These are phyloP conservation scores for Harpagifer antarcticus DNA, from an alignment of 2,797 vertebrate genomes.

Conservation along the genomic window DNA sequence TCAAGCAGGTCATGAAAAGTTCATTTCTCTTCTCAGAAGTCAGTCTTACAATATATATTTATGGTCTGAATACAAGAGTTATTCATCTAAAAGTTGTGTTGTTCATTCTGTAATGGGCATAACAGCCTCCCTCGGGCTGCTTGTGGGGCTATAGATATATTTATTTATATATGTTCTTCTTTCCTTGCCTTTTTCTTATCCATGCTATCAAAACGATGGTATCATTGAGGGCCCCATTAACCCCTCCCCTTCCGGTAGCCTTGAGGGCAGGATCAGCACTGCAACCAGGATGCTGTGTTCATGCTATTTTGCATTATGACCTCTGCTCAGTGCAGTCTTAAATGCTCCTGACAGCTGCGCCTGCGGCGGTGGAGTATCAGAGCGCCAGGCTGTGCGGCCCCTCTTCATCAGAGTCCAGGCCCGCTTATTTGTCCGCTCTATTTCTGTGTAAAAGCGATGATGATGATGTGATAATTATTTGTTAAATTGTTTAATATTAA, in stretches of 20 bases:
- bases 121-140: not conserved
- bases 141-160: not conserved
- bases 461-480: not conserved
- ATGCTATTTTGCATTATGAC: conserved; percentile 39
- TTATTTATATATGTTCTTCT: not conserved
- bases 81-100: not conserved
- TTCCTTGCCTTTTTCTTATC: too few species aligned
- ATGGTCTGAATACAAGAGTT: too few species aligned
- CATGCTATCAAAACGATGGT: conserved; percentile 6
- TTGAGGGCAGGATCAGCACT: conserved; percentile 38
- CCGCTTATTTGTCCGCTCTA: not conserved
- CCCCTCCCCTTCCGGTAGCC: conserved; percentile 34
- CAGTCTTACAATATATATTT: not conserved
- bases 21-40: not conserved
- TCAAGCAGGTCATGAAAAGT: not conserved
- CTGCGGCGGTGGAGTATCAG: conserved; percentile 3
- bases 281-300: conserved; percentile 39
- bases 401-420: conserved; percentile 16
- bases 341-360: conserved; percentile 27
- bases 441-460: not conserved
- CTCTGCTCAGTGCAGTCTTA: conserved; percentile 24
- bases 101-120: not conserved
- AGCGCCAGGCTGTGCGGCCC: not conserved
- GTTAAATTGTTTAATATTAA: conserved; percentile 16
- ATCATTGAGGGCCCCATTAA: conserved; percentile 31